A percentile compares a stretch with the other conserved stretches of the same genome.
These are phyloP conservation scores for Pristis pectinata DNA, from an alignment of 2,797 vertebrate genomes.

Conservation along the genomic window DNA sequence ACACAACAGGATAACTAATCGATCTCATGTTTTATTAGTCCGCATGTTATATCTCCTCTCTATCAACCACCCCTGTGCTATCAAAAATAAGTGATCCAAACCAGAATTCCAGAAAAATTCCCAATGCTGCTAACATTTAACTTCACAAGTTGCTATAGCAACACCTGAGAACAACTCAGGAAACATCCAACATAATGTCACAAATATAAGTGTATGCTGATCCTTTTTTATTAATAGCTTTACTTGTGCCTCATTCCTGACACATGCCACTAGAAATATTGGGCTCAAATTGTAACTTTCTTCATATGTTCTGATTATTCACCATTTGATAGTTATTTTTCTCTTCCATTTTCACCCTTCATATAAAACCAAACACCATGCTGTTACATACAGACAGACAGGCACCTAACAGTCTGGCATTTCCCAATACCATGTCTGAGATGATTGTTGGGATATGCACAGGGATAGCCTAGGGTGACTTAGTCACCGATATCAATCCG, in stretches of 20 bases:
- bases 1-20: neutral
- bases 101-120: slow-evolving; percentile 1
- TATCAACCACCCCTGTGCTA: neutral
- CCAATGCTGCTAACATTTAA: slow-evolving; percentile 22
- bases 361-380: neutral
- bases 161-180: slow-evolving; percentile 24
- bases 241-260: neutral
- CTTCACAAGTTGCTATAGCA: slow-evolving; percentile 23
- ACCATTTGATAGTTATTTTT: neutral
- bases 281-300: neutral
- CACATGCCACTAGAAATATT: neutral
- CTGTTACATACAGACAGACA: slow-evolving; percentile 2
- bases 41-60: neutral
- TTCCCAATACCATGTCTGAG: neutral
- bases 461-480: slow-evolving; percentile 24
- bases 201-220: slow-evolving; percentile 23
- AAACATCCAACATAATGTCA: slow-evolving; percentile 17
- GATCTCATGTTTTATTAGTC: neutral
- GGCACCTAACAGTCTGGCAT: slow-evolving; percentile 19
- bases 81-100: neutral
- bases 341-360: neutral
- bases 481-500: neutral
- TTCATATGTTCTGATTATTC: neutral
- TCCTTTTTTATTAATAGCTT: neutral
- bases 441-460: neutral